Conservation (phyloP, 2,113 vertebrate species). For the Pterocles orientalis region DNA sequence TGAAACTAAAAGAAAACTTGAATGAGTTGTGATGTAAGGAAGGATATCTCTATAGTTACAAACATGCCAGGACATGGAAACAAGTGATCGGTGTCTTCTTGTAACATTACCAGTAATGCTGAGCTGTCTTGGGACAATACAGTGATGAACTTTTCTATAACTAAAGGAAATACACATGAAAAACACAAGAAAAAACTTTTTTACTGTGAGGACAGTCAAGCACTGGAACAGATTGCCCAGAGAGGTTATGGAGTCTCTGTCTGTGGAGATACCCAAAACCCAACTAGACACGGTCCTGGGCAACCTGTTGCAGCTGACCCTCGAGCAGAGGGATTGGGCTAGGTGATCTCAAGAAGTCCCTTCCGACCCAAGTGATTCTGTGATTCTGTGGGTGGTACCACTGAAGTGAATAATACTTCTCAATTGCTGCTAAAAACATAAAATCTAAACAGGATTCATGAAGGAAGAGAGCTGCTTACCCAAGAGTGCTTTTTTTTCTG, state of each 20-base stretch:
- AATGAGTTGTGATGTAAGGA: background rate
- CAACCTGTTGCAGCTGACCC: background rate
- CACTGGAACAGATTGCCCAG: background rate
- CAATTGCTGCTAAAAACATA: background rate
- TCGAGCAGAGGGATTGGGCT: background rate
- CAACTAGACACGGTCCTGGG: background rate
- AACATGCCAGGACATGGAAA: background rate
- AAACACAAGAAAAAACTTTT: background rate
- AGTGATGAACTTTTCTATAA: background rate
- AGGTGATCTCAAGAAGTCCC: background rate
- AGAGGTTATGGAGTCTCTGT: background rate
- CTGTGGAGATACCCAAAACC: background rate
- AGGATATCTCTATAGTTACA: background rate
- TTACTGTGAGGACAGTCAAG: background rate
- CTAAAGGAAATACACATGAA: background rate
- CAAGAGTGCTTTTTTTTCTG: accelerated
- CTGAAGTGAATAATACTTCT: background rate
- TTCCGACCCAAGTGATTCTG: background rate
- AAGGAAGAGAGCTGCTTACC: background rate
- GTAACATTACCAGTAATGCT: background rate
- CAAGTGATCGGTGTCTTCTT: background rate
- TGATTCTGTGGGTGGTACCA: background rate
- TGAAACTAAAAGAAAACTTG: background rate
- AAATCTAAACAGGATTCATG: background rate
- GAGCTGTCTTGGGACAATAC: background rate